Conservation (phyloP, 2,797 vertebrate species). For the Coendou prehensilis region DNA sequence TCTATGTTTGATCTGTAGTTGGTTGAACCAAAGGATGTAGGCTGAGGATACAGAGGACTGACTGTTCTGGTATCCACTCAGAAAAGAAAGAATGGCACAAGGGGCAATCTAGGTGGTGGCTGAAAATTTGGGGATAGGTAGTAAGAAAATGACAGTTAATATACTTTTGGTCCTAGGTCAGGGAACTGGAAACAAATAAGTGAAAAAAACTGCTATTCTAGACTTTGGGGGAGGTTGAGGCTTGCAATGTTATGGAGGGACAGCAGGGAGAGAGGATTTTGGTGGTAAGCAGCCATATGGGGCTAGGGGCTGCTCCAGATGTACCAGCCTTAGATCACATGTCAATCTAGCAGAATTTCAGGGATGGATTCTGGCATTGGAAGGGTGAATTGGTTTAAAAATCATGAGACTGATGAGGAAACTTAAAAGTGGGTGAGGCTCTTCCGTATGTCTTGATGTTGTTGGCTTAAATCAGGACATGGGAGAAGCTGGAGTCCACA, state of each 20-base stretch:
- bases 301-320: not conserved
- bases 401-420: not conserved
- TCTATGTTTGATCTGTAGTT: not conserved
- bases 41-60: not conserved
- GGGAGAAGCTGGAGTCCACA: not conserved
- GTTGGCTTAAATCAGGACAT: not conserved
- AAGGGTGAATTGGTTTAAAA: not conserved
- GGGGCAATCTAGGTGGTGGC: not conserved
- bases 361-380: not conserved
- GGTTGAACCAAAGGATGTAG: not conserved
- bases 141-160: not conserved
- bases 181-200: not conserved
- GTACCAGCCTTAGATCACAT: not conserved
- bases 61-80: not conserved
- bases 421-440: not conserved
- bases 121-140: not conserved
- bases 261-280: not conserved
- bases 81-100: not conserved
- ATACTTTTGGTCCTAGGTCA: not conserved
- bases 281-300: fast-evolving
- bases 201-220: not conserved
- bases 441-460: not conserved
- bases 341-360: not conserved
- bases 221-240: not conserved
- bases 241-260: not conserved